These are phyloP conservation scores for Ciconia stormi DNA, from an alignment of 2,113 vertebrate genomes.

Conservation along the genomic window DNA sequence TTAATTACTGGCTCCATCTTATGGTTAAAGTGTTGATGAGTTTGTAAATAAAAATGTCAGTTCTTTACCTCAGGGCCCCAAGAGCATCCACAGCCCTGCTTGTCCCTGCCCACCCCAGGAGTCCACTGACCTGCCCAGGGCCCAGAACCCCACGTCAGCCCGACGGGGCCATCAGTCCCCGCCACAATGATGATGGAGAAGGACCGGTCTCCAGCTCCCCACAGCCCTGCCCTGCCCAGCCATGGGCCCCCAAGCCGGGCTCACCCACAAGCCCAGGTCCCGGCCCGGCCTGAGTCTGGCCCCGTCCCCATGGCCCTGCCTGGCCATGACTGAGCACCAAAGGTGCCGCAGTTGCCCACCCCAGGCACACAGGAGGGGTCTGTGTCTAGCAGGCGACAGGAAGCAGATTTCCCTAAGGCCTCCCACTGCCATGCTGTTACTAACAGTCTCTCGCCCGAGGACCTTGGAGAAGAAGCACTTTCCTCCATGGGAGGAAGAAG, in stretches of 20 bases:
- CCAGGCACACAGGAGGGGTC: not conserved
- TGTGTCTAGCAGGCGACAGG: not conserved
- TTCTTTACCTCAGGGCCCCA: not conserved
- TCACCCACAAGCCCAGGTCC: accelerated
- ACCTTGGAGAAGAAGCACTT: not conserved
- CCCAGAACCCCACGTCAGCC: not conserved
- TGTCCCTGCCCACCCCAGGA: accelerated
- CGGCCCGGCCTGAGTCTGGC: too few relatives aligned
- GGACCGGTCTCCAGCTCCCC: accelerated
- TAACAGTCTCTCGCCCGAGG: accelerated
- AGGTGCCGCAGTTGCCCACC: not conserved
- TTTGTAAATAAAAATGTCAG: not conserved
- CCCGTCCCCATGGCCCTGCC: accelerated
- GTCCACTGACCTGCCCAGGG: accelerated
- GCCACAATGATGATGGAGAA: not conserved
- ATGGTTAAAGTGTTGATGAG: not conserved
- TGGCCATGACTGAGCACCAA: accelerated
- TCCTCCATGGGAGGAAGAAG: not conserved
- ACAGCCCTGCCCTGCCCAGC: not conserved
- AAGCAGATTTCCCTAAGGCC: not conserved
- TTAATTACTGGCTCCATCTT: conserved; percentile 14
- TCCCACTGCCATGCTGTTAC: not conserved
- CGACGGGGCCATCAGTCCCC: accelerated
- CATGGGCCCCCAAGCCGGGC: accelerated
- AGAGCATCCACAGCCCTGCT: not conserved